Conservation (phyloP, 1,140 invertebrate genomes). For the Cyclargus thomasi region DNA sequence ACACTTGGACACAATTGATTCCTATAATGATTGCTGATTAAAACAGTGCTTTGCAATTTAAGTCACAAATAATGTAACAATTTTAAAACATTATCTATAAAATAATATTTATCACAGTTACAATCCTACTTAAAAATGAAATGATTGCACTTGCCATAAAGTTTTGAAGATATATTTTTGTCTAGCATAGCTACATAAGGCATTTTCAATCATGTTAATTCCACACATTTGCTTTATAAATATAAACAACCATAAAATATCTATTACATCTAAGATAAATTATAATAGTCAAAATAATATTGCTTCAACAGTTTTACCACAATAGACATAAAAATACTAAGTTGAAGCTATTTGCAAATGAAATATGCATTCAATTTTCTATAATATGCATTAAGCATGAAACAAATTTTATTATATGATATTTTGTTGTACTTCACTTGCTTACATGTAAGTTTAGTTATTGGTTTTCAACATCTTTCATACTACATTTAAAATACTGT, state of each 20-base stretch:
- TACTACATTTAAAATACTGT: slow-evolving; percentile 10
- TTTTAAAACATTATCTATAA: slow-evolving; percentile 27
- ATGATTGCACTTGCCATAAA: not conserved
- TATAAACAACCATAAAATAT: too few species aligned
- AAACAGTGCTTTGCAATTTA: slow-evolving; percentile 8
- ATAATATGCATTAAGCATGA: too few species aligned
- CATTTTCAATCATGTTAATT: slow-evolving; percentile 17
- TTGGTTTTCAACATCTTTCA: not conserved
- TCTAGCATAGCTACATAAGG: slow-evolving; percentile 32
- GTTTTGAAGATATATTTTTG: slow-evolving; percentile 7
- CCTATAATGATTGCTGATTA: slow-evolving; percentile 4
- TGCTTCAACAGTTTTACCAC: too few species aligned
- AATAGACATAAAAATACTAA: too few species aligned
- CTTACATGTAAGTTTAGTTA: too few species aligned
- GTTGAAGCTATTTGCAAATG: too few species aligned
- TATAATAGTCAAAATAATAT: too few species aligned
- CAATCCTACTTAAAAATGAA: slow-evolving; percentile 24
- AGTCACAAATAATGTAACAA: slow-evolving; percentile 9
- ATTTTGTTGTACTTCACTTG: too few species aligned
- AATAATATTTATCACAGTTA: slow-evolving; percentile 42
- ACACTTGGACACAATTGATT: not conserved
- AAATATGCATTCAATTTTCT: too few species aligned
- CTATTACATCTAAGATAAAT: too few species aligned
- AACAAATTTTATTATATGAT: too few species aligned
- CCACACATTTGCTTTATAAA: not conserved